Evolutionary conservation across 2,888 invertebrate species (phyloP).

Genomic region (Andrena trimmerana): DNA sequence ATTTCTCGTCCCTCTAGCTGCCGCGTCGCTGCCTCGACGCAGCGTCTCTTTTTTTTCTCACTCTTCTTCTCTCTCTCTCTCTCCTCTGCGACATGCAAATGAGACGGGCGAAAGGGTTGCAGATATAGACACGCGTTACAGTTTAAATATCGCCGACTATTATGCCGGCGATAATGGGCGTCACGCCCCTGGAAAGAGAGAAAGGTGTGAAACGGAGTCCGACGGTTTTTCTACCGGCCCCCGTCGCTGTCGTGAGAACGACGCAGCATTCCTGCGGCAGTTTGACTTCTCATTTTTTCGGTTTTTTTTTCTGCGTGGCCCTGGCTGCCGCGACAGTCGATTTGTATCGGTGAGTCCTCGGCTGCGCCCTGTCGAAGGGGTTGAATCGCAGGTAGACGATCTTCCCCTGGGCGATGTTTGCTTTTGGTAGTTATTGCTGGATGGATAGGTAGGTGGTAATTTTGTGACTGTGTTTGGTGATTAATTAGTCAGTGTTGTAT

Average conservation of each 20-base stretch:
- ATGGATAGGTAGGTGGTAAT: not conserved
- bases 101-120: conserved; percentile 80
- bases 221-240: conserved; percentile 39
- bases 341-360: not conserved
- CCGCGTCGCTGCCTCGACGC: not conserved
- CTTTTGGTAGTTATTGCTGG: not conserved
- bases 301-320: not conserved
- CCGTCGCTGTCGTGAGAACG: conserved; percentile 47
- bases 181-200: conserved; percentile 78
- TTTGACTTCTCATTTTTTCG: not conserved
- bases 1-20: conserved; percentile 52
- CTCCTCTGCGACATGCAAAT: conserved; percentile 78
- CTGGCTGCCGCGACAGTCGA: not conserved
- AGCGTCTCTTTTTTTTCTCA: not conserved
- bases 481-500: not conserved
- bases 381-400: not conserved
- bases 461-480: not conserved
- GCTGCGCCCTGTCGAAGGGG: not conserved
- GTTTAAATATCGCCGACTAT: conserved; percentile 83
- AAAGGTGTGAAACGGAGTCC: conserved; percentile 62
- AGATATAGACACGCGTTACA: conserved; percentile 76
- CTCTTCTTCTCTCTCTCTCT: not conserved
- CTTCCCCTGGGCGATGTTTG: not conserved
- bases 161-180: conserved; percentile 79
- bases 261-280: conserved; percentile 15